Evolutionary conservation across 2,113 vertebrate species (phyloP).

Genomic region (Chaetops frenatus): DNA sequence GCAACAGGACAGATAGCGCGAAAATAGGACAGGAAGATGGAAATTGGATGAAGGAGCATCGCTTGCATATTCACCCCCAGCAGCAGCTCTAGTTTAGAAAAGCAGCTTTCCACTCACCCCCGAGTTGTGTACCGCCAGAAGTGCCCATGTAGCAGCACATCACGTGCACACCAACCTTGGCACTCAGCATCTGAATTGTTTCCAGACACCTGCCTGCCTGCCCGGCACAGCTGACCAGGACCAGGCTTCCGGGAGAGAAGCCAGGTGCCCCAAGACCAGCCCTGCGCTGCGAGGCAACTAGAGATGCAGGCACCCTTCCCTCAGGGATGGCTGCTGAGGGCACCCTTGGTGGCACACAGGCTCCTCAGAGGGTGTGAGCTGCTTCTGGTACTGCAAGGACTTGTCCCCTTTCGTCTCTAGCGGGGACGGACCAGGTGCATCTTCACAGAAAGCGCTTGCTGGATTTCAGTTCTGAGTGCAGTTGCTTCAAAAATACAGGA

Average conservation of each 20-base stretch:
- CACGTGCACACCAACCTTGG: rapidly evolving
- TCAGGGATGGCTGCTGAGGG: neutral
- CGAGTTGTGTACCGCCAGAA: neutral
- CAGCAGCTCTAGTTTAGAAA: neutral
- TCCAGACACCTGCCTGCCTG: neutral
- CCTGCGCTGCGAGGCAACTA: neutral
- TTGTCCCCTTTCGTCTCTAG: neutral
- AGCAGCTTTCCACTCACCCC: neutral
- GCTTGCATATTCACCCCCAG: neutral
- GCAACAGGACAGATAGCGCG: neutral
- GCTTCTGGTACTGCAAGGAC: neutral
- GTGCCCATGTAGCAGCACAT: rapidly evolving
- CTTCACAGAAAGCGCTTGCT: neutral
- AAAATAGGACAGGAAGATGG: neutral
- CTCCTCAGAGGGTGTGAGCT: rapidly evolving
- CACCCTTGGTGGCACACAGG: no score
- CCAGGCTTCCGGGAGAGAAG: neutral
- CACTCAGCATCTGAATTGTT: neutral
- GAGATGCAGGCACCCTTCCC: neutral
- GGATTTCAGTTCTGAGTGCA: neutral
- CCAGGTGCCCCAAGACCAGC: neutral
- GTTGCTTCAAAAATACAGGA: neutral
- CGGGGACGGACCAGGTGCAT: neutral
- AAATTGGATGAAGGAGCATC: neutral
- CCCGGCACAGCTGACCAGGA: rapidly evolving